A percentile compares a stretch with the other conserved stretches of the same genome.
phyloP scores from a whole-genome alignment of 2,113 vertebrate genomes.

The Mobula hypostoma region DNA sequence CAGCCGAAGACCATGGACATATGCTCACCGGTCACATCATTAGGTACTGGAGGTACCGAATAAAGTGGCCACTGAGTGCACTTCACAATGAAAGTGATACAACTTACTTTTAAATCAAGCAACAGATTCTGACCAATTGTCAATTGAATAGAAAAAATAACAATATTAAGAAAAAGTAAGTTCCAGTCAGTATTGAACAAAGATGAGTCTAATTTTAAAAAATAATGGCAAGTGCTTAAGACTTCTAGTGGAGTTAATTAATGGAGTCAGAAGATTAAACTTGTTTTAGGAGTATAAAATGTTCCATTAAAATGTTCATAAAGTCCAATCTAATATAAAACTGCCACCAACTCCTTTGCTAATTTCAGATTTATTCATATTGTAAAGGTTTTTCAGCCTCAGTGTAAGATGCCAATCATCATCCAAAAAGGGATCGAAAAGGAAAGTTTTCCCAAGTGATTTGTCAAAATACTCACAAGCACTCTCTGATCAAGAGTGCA shows the following conservation, averaged over 20 bases:
- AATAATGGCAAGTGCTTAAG: background rate
- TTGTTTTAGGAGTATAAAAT: background rate
- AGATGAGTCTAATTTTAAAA: background rate
- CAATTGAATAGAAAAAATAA: background rate
- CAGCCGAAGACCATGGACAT: no score
- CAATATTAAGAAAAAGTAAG: background rate
- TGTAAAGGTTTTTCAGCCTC: background rate
- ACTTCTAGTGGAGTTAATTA: background rate
- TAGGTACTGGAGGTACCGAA: no score
- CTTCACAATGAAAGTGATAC: background rate
- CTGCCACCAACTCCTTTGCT: background rate
- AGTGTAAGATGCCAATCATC: background rate
- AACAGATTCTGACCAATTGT: background rate
- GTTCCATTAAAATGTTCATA: background rate
- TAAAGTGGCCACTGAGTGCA: no score
- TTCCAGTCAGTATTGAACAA: background rate
- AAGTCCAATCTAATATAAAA: background rate
- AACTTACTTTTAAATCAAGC: background rate
- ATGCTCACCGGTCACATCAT: no score
- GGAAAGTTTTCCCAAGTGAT: background rate
- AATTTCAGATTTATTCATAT: background rate
- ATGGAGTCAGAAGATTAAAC: background rate
- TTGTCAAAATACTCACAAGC: background rate
- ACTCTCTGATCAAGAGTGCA: background rate
- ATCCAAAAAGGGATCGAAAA: background rate